Percentiles rank a stretch among this genome's conserved stretches.
Conservation (phyloP, 1,140 invertebrate species). For the Homalodisca vitripennis region DNA sequence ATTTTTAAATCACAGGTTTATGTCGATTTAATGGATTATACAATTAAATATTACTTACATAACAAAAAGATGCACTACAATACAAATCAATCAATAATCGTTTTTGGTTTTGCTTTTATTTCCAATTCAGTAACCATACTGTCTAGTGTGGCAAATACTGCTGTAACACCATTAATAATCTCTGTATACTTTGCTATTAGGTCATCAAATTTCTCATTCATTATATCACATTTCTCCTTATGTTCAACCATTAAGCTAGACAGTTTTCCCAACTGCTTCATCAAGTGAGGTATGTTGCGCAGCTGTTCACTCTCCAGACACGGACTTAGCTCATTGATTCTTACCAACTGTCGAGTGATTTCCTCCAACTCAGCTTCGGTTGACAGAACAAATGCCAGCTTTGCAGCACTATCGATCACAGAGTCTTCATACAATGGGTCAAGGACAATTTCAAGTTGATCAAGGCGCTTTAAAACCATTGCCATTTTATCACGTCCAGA, state of each 20-base stretch:
- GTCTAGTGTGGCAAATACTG: slow-evolving; percentile 18
- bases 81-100: slow-evolving; percentile 15
- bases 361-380: slow-evolving; percentile 1
- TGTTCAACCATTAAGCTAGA: not conserved
- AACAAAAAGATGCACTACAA: not conserved
- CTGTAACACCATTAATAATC: slow-evolving; percentile 2
- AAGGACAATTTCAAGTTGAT: slow-evolving; percentile 12
- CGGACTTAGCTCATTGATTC: not conserved
- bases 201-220: not conserved
- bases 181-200: slow-evolving; percentile 1
- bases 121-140: slow-evolving; percentile 20
- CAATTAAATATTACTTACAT: too few species aligned
- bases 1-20: too few species aligned
- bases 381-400: not conserved
- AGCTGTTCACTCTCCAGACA: slow-evolving; percentile 2
- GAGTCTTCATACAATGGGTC: slow-evolving; percentile 18
- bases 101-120: slow-evolving; percentile 11
- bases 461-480: not conserved
- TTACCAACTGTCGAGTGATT: not conserved
- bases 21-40: too few species aligned
- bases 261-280: not conserved
- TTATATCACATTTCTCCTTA: not conserved
- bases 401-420: slow-evolving; percentile 11
- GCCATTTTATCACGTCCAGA: slow-evolving; percentile 1
- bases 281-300: not conserved